Evolutionary conservation across 2,113 vertebrate species (phyloP).

Genomic region (Gavia stellata): DNA sequence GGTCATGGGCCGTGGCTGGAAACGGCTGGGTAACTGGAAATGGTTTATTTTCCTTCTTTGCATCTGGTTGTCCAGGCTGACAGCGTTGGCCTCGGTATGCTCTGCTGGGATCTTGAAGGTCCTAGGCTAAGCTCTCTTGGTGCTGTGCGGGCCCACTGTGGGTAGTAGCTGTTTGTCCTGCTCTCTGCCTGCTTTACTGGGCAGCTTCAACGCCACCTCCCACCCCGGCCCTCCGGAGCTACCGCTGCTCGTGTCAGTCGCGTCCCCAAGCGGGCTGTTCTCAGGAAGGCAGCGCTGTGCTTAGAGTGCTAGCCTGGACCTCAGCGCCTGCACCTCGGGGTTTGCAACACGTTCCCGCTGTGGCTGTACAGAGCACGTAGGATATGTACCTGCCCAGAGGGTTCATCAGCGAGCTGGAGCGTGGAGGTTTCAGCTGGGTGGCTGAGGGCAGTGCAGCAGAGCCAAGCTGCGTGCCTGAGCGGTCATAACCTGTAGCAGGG

Average conservation of each 20-base stretch:
- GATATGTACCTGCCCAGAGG: neutral
- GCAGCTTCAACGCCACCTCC: neutral
- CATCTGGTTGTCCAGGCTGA: neutral
- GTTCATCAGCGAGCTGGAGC: too few species aligned
- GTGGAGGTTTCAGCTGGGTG: neutral
- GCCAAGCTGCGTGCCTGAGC: neutral
- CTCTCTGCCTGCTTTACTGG: neutral
- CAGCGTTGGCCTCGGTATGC: neutral
- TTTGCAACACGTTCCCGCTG: neutral
- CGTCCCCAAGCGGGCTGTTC: neutral
- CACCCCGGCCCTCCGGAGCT: neutral
- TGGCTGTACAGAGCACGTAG: neutral
- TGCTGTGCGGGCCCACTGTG: neutral
- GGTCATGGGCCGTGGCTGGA: neutral
- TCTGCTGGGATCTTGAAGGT: neutral
- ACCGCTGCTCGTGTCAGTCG: rapidly evolving
- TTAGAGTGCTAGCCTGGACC: neutral
- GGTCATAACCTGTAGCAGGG: too few species aligned
- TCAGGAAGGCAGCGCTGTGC: neutral
- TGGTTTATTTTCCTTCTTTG: neutral
- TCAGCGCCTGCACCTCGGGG: neutral
- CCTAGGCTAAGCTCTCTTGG: neutral
- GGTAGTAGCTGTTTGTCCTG: neutral
- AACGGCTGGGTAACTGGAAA: neutral
- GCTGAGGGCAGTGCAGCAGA: neutral